These are phyloP conservation scores for Arctopsyche grandis DNA, from an alignment of 1,140 invertebrate genomes.

Conservation along the genomic window DNA sequence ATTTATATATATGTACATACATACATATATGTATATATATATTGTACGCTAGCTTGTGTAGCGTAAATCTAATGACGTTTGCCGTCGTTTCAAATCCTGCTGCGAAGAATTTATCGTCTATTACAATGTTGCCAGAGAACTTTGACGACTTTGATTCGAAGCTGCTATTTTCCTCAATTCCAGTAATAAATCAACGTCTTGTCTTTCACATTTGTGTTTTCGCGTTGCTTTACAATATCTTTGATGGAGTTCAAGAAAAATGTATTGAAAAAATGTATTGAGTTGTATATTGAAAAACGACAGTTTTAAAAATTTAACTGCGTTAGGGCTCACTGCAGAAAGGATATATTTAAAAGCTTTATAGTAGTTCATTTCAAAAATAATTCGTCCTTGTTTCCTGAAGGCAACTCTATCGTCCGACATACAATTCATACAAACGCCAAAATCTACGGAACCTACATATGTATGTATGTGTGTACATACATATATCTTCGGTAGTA, in stretches of 20 bases:
- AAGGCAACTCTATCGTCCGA: slow-evolving; percentile 63
- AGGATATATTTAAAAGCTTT: background rate
- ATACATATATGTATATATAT: slow-evolving; percentile 36
- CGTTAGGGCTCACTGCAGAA: background rate
- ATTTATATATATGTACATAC: slow-evolving; percentile 53
- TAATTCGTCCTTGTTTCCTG: slow-evolving; percentile 56
- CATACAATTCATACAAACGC: slow-evolving; percentile 65
- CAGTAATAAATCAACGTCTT: slow-evolving; percentile 68
- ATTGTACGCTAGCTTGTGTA: slow-evolving; percentile 64
- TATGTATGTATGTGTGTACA: background rate
- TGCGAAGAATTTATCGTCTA: slow-evolving; percentile 56
- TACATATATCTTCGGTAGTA: slow-evolving; percentile 69
- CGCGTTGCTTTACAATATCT: slow-evolving; percentile 57
- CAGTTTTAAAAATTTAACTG: slow-evolving; percentile 38
- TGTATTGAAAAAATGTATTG: background rate
- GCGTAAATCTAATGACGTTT: slow-evolving; percentile 59
- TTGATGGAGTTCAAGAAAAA: slow-evolving; percentile 64
- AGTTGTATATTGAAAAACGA: slow-evolving; percentile 37
- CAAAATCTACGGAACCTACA: slow-evolving; percentile 67
- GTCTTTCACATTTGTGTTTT: slow-evolving; percentile 58
- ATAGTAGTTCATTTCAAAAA: background rate
- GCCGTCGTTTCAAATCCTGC: slow-evolving; percentile 69
- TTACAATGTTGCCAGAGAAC: background rate
- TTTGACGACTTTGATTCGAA: slow-evolving; percentile 20
- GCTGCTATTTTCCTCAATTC: slow-evolving; percentile 33